Evolutionary conservation across 2,888 invertebrate genomes (phyloP).

Genomic region (Abrostola triplasia): DNA sequence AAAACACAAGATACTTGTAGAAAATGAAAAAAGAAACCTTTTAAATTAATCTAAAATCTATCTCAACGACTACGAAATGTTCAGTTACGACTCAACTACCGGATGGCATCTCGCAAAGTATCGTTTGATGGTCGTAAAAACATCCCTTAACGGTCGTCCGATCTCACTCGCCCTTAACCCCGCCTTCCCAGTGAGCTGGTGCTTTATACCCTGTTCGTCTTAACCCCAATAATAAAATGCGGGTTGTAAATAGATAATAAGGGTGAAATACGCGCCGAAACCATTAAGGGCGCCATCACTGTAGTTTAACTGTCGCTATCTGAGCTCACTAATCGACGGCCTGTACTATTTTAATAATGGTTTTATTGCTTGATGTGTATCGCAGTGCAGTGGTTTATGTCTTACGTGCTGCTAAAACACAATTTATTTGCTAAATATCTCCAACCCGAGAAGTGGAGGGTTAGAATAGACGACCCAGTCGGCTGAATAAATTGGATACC

Average conservation of each 20-base stretch:
- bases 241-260: slow-evolving; percentile 88
- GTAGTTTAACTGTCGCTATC: slow-evolving; percentile 76
- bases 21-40: slow-evolving; percentile 53
- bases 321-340: slow-evolving; percentile 77
- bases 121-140: slow-evolving; percentile 88
- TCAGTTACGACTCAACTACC: slow-evolving; percentile 75
- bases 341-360: slow-evolving; percentile 75
- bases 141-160: slow-evolving; percentile 86
- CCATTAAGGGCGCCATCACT: slow-evolving; percentile 83
- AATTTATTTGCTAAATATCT: no score
- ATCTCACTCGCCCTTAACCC: slow-evolving; percentile 74
- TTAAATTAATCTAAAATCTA: slow-evolving; percentile 62
- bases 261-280: slow-evolving; percentile 81
- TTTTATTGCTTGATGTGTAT: slow-evolving; percentile 66
- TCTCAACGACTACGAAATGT: slow-evolving; percentile 64
- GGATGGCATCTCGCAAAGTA: slow-evolving; percentile 86
- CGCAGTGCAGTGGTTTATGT: slow-evolving; percentile 48
- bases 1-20: slow-evolving; percentile 45
- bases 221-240: slow-evolving; percentile 89
- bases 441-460: no score
- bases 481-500: no score
- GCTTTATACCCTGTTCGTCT: slow-evolving; percentile 78
- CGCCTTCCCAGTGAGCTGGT: slow-evolving; percentile 74
- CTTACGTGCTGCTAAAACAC: slow-evolving; percentile 18
- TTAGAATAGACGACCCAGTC: no score